These are phyloP conservation scores for Pachypsylla venusta DNA, from an alignment of 1,140 invertebrate genomes.

Conservation along the genomic window DNA sequence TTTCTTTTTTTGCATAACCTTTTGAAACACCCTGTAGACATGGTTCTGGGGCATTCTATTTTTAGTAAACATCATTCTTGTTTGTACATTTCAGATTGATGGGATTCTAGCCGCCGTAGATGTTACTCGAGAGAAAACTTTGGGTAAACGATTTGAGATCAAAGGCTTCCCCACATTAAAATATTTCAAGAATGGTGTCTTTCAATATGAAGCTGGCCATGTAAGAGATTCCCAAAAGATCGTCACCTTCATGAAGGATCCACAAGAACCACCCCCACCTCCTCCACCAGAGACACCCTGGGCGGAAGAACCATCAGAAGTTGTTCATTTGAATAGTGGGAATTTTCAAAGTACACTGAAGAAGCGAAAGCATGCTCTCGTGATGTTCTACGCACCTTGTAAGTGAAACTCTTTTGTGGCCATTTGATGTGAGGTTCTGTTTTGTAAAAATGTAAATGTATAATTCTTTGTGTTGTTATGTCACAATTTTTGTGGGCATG, in stretches of 20 bases:
- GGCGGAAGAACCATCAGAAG: slow-evolving; percentile 51
- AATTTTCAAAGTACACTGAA: slow-evolving; percentile 48
- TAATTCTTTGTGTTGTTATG: too few species aligned
- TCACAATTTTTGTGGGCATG: too few species aligned
- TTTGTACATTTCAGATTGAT: slow-evolving; percentile 40
- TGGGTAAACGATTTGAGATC: slow-evolving; percentile 51
- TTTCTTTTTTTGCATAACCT: too few species aligned
- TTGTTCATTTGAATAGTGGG: slow-evolving; percentile 56
- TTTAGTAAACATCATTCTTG: too few species aligned
- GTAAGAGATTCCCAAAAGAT: slow-evolving; percentile 59
- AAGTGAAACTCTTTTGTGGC: slow-evolving; percentile 34
- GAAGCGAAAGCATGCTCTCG: slow-evolving; percentile 56
- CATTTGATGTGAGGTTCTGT: too few species aligned
- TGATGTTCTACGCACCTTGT: slow-evolving; percentile 90
- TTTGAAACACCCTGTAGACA: too few species aligned
- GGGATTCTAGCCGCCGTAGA: slow-evolving; percentile 66
- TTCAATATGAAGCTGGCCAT: slow-evolving; percentile 54
- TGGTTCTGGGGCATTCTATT: too few species aligned
- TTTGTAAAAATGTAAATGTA: too few species aligned
- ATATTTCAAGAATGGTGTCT: slow-evolving; percentile 59
- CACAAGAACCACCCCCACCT: slow-evolving; percentile 63
- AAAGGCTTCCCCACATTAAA: slow-evolving; percentile 74
- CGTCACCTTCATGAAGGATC: slow-evolving; percentile 66
- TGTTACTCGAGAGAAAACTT: slow-evolving; percentile 52
- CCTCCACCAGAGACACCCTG: slow-evolving; percentile 62